phyloP scores from a whole-genome alignment of 2,113 vertebrate genomes.

The Caloenas nicobarica region DNA sequence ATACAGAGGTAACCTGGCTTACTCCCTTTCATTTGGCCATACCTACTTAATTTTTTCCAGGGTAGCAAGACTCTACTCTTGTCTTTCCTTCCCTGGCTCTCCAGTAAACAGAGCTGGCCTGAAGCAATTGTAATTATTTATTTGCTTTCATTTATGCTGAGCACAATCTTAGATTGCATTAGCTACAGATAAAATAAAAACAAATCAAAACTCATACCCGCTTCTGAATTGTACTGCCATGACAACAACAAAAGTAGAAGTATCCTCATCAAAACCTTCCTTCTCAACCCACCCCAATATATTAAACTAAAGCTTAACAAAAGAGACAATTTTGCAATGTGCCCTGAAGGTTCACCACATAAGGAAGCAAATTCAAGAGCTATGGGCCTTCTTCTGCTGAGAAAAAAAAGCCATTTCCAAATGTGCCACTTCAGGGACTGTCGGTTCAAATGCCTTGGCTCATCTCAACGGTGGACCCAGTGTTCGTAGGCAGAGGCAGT shows the following conservation, averaged over 20 bases:
- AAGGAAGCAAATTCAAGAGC: constrained; percentile 24
- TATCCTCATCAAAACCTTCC: neutral
- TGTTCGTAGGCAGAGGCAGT: neutral
- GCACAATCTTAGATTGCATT: neutral
- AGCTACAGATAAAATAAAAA: constrained; percentile 40
- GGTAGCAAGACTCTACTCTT: constrained; percentile 18
- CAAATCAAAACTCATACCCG: constrained; percentile 12
- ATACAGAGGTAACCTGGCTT: neutral
- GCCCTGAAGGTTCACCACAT: constrained; percentile 12
- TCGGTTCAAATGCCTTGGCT: neutral
- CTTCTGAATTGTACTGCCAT: constrained; percentile 11
- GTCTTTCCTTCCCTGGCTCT: neutral
- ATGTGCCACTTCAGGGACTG: neutral
- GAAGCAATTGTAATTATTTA: constrained; percentile 42
- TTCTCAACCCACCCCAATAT: neutral
- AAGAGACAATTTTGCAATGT: neutral
- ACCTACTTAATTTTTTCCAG: constrained; percentile 30
- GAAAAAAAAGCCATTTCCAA: neutral
- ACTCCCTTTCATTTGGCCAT: neutral
- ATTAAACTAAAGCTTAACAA: constrained; percentile 17
- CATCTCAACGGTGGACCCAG: neutral
- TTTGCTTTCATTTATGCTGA: constrained; percentile 34
- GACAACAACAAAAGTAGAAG: constrained; percentile 56
- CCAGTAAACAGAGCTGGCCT: constrained; percentile 44
- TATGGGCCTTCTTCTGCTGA: neutral